Percentiles rank a stretch among this genome's conserved stretches.
Conservation (phyloP, 2,797 vertebrate genomes). For the Zalophus californianus region DNA sequence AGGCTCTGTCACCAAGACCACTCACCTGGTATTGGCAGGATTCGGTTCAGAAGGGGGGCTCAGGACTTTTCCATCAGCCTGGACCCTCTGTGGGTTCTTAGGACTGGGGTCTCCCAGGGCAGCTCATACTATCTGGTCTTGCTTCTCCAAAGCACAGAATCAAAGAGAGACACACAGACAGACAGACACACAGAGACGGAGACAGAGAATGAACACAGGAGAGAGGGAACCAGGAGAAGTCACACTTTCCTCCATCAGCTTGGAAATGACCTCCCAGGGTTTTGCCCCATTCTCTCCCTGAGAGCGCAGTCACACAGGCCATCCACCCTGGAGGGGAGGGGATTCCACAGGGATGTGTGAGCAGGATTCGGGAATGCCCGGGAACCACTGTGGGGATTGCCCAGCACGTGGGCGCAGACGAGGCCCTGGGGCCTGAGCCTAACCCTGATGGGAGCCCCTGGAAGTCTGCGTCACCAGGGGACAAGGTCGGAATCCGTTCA, state of each 20-base stretch:
- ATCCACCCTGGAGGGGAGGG: too few species aligned
- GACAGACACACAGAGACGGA: neutral
- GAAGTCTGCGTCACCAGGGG: too few species aligned
- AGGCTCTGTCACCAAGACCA: neutral
- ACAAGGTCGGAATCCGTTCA: too few species aligned
- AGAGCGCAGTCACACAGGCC: too few species aligned
- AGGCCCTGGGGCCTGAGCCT: too few species aligned
- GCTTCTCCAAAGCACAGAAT: neutral
- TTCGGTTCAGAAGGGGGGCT: neutral
- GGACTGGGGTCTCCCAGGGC: neutral
- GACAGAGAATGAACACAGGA: neutral
- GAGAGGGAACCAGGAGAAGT: neutral
- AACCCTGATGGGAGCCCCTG: too few species aligned
- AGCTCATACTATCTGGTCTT: fast-evolving
- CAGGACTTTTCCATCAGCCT: neutral
- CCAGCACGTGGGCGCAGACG: too few species aligned
- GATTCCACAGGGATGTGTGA: too few species aligned
- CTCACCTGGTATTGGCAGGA: neutral
- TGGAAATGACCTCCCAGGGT: neutral
- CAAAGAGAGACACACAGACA: neutral
- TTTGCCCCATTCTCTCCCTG: neutral
- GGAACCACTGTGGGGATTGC: too few species aligned
- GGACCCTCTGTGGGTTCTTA: neutral
- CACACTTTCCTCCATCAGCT: neutral
- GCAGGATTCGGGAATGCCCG: too few species aligned